Base-by-base conservation (phyloP, 2,113 vertebrate species). In the Pseudonaja textilis region DNA sequence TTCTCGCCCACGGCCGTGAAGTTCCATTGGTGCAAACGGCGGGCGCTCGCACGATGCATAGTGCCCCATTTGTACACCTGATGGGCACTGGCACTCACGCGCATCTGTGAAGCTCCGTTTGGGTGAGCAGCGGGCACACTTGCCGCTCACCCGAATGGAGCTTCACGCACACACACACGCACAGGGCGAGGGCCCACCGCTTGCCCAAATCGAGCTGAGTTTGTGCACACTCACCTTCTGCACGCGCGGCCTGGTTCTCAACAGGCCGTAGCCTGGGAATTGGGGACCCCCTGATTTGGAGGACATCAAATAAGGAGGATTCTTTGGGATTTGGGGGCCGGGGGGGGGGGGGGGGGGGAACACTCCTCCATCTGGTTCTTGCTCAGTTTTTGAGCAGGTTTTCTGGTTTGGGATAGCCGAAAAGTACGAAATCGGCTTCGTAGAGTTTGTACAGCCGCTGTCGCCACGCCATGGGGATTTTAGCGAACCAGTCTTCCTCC, bases 381-480 rank as follows among this genome's bases (percentile, higher is more conserved):
- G 91, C 92, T 98, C 96, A 99, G 96, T 98, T 98, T 85, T 98
- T 96, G 91, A 99, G 98, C 81, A 99, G 96, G 18, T 98, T 98
- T 85, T 99, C 98, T 0, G 99, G 99, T 95, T 98, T 99, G 47
- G 98, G 98, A 93, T 99, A 99, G 25, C 99, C 99, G 85, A 99
- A 99, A 59, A 99, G 98, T 93, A 98, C 98, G 95, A 99, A 99
- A 95, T 99, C 99, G 0, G 99, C 98, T 91, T 99, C 98, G 0
- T 99, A 99, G 88, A 99, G 98, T 88, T 98, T 98, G 97, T 99
- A 99, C 16, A 99, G 98, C 96, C 99, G 97, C 94, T 96, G 98
- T 93, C 98, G 97, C 95, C 98, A 98, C 94, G 98, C 98, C 25
- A 98, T 86, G 0, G 99, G 98, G 90, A 99, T 98, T 55, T 96